A percentile compares a stretch with the other conserved stretches of the same genome.
These are phyloP conservation scores for Neria commutata DNA, from an alignment of 2,888 invertebrate genomes.

Conservation along the genomic window DNA sequence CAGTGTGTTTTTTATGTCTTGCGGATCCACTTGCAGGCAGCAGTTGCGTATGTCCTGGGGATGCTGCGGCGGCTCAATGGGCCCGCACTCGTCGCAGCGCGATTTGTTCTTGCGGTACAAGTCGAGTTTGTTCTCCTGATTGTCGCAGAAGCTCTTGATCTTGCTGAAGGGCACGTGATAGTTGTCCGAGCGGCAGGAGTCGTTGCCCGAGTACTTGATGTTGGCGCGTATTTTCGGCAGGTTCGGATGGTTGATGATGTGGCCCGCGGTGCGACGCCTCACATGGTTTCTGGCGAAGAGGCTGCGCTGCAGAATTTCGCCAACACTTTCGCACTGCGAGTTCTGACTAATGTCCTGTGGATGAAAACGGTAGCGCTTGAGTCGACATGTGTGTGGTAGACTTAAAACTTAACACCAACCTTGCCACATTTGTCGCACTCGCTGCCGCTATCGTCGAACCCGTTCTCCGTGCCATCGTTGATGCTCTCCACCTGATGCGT, in stretches of 20 bases:
- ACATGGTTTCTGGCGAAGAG: conserved; percentile 43
- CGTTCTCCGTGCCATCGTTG: conserved; percentile 41
- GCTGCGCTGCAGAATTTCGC: conserved; percentile 30
- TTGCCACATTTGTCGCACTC: conserved; percentile 19
- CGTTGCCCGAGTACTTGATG: conserved; percentile 58
- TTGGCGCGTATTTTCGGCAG: conserved; percentile 56
- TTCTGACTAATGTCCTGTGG: conserved; percentile 25
- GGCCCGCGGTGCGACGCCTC: conserved; percentile 42
- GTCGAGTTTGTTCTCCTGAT: conserved; percentile 42
- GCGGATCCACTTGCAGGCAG: conserved; percentile 56
- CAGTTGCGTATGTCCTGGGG: conserved; percentile 44
- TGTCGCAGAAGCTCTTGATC: conserved; percentile 45
- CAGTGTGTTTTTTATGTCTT: conserved; percentile 51
- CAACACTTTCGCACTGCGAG: conserved; percentile 27
- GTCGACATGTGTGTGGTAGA: no score
- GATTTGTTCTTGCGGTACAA: conserved; percentile 42
- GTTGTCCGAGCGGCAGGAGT: conserved; percentile 44
- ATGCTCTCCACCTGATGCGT: conserved; percentile 54
- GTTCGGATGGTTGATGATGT: conserved; percentile 48
- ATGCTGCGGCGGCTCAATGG: conserved; percentile 32
- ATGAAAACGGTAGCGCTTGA: no score
- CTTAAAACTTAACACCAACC: no score
- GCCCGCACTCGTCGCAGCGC: conserved; percentile 32
- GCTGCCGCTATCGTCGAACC: background rate
- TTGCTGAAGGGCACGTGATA: conserved; percentile 52